A percentile compares a stretch with the other conserved stretches of the same genome.
Conservation (phyloP, 2,797 vertebrate species). For the Rhinatrema bivittatum region DNA sequence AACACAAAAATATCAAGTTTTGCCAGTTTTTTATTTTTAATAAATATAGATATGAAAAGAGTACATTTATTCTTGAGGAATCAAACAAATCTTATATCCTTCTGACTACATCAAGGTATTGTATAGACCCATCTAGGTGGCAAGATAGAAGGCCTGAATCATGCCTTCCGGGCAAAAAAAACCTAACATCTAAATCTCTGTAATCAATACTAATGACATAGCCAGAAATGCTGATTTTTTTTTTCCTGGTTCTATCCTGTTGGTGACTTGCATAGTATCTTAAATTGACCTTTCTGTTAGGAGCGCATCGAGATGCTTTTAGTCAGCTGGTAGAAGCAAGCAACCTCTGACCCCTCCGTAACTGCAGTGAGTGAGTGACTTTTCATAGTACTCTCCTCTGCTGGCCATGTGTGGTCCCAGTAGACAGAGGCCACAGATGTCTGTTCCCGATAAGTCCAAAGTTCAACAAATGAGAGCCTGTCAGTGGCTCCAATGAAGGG, state of each 20-base stretch:
- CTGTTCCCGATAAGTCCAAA: conserved; percentile 55
- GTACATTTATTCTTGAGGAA: no score
- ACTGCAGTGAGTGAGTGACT: conserved; percentile 29
- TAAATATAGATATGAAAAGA: no score
- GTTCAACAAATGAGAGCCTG: conserved; percentile 34
- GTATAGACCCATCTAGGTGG: no score
- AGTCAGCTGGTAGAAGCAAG: conserved; percentile 49
- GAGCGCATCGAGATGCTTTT: conserved; percentile 43
- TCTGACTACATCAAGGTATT: no score
- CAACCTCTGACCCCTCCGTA: conserved; percentile 49
- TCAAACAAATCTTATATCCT: no score
- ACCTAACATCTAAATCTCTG: no score
- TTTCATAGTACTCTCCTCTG: conserved; percentile 33
- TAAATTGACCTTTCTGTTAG: conserved; percentile 38
- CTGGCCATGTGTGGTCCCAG: conserved; percentile 58
- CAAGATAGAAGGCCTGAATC: no score
- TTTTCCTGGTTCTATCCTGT: conserved; percentile 21
- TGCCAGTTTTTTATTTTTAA: no score
- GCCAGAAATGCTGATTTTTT: no score
- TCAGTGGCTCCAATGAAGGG: conserved; percentile 33
- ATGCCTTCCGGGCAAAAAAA: no score
- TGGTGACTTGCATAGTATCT: conserved; percentile 35
- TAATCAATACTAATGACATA: no score
- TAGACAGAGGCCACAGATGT: conserved; percentile 54
- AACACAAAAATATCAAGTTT: no score